These are phyloP conservation scores for Parauchenoglanis ngamensis DNA, from an alignment of 2,797 vertebrate species.

Conservation along the genomic window DNA sequence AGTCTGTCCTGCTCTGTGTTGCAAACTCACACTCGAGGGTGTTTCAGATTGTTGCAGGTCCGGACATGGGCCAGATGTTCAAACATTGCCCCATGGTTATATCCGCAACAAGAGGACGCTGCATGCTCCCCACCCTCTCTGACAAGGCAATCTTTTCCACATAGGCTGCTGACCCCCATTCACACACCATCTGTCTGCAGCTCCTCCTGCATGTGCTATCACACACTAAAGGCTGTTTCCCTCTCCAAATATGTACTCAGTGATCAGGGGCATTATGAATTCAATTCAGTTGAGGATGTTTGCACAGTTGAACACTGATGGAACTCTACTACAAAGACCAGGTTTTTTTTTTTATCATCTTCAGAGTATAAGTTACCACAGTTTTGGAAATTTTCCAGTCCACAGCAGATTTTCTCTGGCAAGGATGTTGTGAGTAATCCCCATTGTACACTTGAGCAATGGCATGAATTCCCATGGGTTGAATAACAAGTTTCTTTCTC, in stretches of 20 bases:
- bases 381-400: constrained; percentile 45
- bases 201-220: constrained; percentile 52
- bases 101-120: constrained; percentile 41
- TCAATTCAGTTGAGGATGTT: constrained; percentile 58
- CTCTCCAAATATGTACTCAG: constrained; percentile 60
- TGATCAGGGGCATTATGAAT: constrained; percentile 58
- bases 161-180: constrained; percentile 56
- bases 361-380: constrained; percentile 35
- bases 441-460: constrained; percentile 22
- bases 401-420: not conserved
- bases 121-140: constrained; percentile 27
- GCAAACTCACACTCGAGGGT: constrained; percentile 37
- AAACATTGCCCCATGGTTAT: constrained; percentile 37
- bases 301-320: constrained; percentile 53
- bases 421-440: constrained; percentile 43
- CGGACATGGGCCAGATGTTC: constrained; percentile 52
- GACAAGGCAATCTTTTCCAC: constrained; percentile 44
- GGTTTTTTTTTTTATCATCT: constrained; percentile 30
- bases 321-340: constrained; percentile 40
- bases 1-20: constrained; percentile 23
- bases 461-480: constrained; percentile 4
- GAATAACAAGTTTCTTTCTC: constrained; percentile 11
- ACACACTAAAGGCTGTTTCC: constrained; percentile 58
- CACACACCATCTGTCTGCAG: constrained; percentile 57
- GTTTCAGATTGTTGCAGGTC: constrained; percentile 33